phyloP scores from a whole-genome alignment of 2,113 vertebrate genomes.

The Variabilichromis moorii region DNA sequence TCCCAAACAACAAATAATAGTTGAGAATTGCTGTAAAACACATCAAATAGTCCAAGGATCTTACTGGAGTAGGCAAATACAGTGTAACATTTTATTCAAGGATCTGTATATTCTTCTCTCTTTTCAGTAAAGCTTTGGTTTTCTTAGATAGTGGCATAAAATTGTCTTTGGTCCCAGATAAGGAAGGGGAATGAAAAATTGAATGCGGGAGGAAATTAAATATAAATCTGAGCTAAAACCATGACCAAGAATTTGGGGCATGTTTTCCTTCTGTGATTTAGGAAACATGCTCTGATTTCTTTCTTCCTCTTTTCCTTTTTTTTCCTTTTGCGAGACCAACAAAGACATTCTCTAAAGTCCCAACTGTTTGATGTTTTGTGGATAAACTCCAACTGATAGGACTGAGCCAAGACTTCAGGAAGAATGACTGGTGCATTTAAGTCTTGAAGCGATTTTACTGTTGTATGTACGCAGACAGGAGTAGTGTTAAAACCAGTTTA shows the following conservation, averaged over 20 bases:
- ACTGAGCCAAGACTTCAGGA: background rate
- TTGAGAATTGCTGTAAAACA: background rate
- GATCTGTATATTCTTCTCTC: background rate
- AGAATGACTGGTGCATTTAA: background rate
- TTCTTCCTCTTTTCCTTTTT: background rate
- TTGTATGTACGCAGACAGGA: background rate
- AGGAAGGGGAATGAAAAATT: background rate
- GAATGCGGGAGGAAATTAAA: background rate
- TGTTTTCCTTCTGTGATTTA: slow-evolving; percentile 16
- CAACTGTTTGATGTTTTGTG: slow-evolving; percentile 34
- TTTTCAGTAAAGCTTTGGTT: background rate
- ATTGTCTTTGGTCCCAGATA: background rate
- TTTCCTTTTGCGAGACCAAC: background rate
- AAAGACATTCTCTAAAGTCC: background rate
- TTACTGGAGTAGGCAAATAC: background rate
- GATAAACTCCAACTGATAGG: background rate
- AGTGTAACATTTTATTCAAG: background rate
- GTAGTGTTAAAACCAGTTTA: background rate
- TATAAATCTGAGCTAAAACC: background rate
- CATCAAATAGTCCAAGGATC: background rate
- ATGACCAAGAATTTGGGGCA: slow-evolving; percentile 13
- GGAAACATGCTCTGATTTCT: slow-evolving; percentile 13
- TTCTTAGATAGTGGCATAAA: background rate
- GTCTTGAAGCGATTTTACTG: background rate
- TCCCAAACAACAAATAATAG: background rate